phyloP scores from a whole-genome alignment of 2,113 vertebrate genomes.

The Gymnocephalus cernua region DNA sequence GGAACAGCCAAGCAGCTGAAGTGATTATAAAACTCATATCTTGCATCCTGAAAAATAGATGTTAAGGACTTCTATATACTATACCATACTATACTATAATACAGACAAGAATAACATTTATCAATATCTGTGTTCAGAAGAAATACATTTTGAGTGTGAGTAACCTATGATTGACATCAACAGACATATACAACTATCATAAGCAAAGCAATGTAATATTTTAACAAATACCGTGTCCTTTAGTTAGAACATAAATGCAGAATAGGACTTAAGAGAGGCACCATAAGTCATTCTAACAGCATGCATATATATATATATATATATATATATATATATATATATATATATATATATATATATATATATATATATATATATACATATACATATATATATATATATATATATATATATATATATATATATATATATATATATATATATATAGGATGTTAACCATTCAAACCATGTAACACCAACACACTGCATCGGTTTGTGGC shows the following conservation, averaged over 20 bases:
- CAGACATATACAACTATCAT: background rate
- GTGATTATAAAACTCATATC: conserved; percentile 26
- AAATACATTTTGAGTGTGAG: background rate
- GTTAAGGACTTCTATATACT: background rate
- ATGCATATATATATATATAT: too few species aligned
- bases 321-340: too few species aligned
- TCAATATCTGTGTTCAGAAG: background rate
- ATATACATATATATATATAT: too few species aligned
- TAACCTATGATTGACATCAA: background rate
- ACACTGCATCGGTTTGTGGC: background rate
- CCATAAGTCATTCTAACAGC: background rate
- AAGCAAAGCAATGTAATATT: background rate
- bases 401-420: too few species aligned
- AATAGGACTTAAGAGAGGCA: background rate
- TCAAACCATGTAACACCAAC: background rate
- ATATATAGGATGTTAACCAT: background rate
- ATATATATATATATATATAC: too few species aligned
- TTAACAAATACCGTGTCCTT: background rate
- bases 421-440: too few species aligned
- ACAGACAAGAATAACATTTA: background rate
- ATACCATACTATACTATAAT: too few species aligned
- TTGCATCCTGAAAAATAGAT: background rate
- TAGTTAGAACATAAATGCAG: background rate
- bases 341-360: too few species aligned
- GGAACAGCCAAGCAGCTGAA: conserved; percentile 6